Base-by-base conservation (phyloP, 2,888 invertebrate genomes). In the Drosophila recens region DNA sequence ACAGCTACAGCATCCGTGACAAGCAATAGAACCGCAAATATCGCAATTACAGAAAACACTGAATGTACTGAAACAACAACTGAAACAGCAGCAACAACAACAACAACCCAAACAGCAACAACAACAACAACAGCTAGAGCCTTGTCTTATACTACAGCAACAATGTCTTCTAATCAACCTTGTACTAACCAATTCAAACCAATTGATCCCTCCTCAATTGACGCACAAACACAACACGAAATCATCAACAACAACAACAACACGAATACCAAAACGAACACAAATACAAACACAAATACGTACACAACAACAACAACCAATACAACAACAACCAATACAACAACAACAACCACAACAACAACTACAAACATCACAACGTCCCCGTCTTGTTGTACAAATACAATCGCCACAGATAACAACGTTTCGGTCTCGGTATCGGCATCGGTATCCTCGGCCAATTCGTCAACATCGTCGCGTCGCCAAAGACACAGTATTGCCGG, bases 401-500 rank as follows among this genome's bases (percentile, higher is more conserved):
- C 90, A 85, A 87, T 89, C 82, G 86, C 85, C 74, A 91, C 91
- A 92, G 90, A 92, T 91, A 91, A 90, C 89, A 91, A 81, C 72
- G 82, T 84, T 67, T 79, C 85, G 75, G 75, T 83, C 48, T 82
- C 90, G 86, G 83, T 91, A 69, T 83, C 83, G 74, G 74, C 83
- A 64, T 87, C 91, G 77, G 87, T 89, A 79, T 90, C 92, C 77
- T 91, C 91, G 58, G 87, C 87, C 82, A 91, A 91, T 80, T 90
- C 92, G 76, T 91, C 92, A 79, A 90, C 90, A 77, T 91, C 92
- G 82, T 95, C 95, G 93, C 96, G 96, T 94, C 96, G 96, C 94
- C 97, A 97, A 95, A 96, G 97, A 94, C 97, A 97, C 96, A 97
- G 97, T 95, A 97, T 97, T 95, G 97, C 97, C 94, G 97, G 97